Base-by-base conservation (phyloP, 1,140 invertebrate species). In the Hypsibius dujardini region DNA sequence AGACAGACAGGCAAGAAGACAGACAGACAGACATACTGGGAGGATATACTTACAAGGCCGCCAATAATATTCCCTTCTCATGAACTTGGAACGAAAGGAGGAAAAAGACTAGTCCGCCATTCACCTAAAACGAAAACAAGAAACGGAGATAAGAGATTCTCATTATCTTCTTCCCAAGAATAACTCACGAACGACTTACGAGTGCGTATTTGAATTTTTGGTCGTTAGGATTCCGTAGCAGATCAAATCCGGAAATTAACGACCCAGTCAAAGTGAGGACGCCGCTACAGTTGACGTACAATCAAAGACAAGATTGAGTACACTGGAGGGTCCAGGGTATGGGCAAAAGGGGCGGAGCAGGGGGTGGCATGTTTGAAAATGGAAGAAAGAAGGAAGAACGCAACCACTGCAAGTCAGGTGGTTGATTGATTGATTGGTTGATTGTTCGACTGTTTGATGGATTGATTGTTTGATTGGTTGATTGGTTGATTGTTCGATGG, bases 81-180 rank as follows among this genome's bases (percentile, higher is more conserved):
- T 98, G 95, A 67, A 98, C 93, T 85, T 98, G 95, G 82, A 89
- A 98, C 42, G 94, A 96, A 79, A 97, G 95, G 7, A 98, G 80
- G 77, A 94, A 98, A 80, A 98, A 98, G 0, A 87, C 85, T 59
- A 98, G 78, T 0, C 93, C 88, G 1, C 87, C 87, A 80, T 92
- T 95, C 2, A 95, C 74, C 81, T 82, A 74, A 71, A 77, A 78
- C 73, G 69, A 71, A 60, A 45, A 70, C 47, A 56, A 73, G 62
- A n/a, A n/a, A n/a, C n/a, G n/a, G n/a, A n/a, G n/a, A n/a, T n/a
- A n/a, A n/a, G n/a, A n/a, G n/a, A n/a, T n/a, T n/a, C n/a, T n/a
- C n/a, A n/a, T n/a, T n/a, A n/a, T n/a, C n/a, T n/a, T n/a, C n/a
- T n/a, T n/a, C n/a, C n/a, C n/a, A n/a, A n/a, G n/a, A n/a, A n/a